These are phyloP conservation scores for Cataglyphis livida DNA, from an alignment of 2,888 invertebrate genomes.

Conservation along the genomic window DNA sequence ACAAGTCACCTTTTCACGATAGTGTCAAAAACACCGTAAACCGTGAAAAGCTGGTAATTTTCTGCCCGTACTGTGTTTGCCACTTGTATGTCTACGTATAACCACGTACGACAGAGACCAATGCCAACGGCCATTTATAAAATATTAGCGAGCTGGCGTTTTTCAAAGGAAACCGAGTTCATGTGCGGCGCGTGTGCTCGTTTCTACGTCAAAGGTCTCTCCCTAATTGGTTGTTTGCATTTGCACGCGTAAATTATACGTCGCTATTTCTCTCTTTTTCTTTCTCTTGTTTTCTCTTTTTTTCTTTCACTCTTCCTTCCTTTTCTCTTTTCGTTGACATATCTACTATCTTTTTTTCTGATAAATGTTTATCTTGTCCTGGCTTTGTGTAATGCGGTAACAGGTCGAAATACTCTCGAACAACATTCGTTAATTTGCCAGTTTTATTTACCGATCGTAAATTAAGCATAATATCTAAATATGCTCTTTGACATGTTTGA, in stretches of 20 bases:
- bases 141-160: slow-evolving; percentile 59
- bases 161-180: slow-evolving; percentile 54
- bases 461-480: slow-evolving; percentile 66
- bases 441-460: slow-evolving; percentile 54
- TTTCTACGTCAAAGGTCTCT: slow-evolving; percentile 68
- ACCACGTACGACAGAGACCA: slow-evolving; percentile 8
- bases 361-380: slow-evolving; percentile 62
- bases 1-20: slow-evolving; percentile 7
- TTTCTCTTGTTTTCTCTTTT: neutral
- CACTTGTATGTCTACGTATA: slow-evolving; percentile 24
- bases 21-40: slow-evolving; percentile 43
- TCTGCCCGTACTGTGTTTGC: slow-evolving; percentile 26
- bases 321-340: neutral
- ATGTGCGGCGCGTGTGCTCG: slow-evolving; percentile 24
- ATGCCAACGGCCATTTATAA: slow-evolving; percentile 50
- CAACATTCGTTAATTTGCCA: slow-evolving; percentile 58
- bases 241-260: slow-evolving; percentile 70
- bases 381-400: slow-evolving; percentile 33
- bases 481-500: slow-evolving; percentile 48
- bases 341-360: slow-evolving; percentile 58
- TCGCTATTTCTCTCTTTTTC: slow-evolving; percentile 29
- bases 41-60: slow-evolving; percentile 28
- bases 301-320: neutral
- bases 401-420: slow-evolving; percentile 46
- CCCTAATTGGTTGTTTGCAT: slow-evolving; percentile 76